Percentiles rank a stretch among this genome's conserved stretches.
Conservation (phyloP, 2,797 vertebrate genomes). For the Gallirallus australis region DNA sequence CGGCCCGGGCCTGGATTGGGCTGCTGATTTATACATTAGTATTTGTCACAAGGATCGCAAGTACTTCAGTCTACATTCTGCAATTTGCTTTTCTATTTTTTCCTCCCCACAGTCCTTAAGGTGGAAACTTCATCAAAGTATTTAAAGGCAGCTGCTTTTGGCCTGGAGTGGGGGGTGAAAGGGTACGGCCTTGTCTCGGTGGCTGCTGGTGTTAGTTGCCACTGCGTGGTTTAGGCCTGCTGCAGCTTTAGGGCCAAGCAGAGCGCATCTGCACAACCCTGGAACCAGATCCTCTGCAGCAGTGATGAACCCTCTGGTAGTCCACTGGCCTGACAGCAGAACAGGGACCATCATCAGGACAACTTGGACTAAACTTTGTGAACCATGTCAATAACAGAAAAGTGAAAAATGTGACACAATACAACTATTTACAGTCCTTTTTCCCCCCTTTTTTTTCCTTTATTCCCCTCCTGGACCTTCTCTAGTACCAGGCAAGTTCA, state of each 20-base stretch:
- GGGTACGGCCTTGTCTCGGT: background rate
- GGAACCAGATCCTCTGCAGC: background rate
- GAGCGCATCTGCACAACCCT: background rate
- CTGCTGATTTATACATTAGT: slow-evolving; percentile 99
- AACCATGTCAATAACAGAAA: background rate
- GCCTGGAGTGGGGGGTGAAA: background rate
- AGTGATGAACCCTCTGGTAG: too few relatives aligned
- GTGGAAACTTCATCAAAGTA: slow-evolving; percentile 81
- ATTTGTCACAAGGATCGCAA: slow-evolving; percentile 92
- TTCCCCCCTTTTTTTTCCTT: background rate
- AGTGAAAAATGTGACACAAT: background rate
- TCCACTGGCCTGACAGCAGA: background rate
- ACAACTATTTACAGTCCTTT: background rate
- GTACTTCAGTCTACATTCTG: slow-evolving; percentile 85
- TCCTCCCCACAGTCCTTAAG: slow-evolving; percentile 80
- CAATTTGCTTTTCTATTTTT: slow-evolving; percentile 74
- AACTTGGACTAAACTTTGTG: background rate
- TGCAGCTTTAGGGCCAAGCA: background rate
- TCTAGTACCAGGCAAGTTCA: background rate
- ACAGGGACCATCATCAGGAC: fast-evolving
- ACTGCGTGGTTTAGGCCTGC: background rate
- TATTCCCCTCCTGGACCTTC: background rate
- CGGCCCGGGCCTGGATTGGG: slow-evolving; percentile 90
- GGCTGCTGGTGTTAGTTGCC: background rate
- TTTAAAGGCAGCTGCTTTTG: background rate